phyloP scores from a whole-genome alignment of 37 sponge, comb jelly and placozoan species.

The Ianthella basta region DNA sequence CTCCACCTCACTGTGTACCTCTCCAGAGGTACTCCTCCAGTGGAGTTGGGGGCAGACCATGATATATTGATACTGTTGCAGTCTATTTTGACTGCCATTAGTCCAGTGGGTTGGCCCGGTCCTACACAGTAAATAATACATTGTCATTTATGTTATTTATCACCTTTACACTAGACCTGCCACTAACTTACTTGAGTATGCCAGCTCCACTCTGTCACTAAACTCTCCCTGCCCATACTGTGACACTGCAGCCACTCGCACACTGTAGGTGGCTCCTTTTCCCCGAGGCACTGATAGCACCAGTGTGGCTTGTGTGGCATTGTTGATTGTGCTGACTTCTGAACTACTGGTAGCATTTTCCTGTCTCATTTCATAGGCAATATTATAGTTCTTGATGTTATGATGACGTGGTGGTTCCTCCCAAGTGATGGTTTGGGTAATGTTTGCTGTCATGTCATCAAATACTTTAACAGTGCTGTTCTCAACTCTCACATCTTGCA shows the following conservation, averaged over 20 bases:
- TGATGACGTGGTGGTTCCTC: not conserved
- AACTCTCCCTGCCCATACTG: too few species aligned
- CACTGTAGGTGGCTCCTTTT: too few species aligned
- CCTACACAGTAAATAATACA: too few species aligned
- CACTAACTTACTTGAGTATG: too few species aligned
- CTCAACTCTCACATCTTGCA: not conserved
- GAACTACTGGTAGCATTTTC: not conserved
- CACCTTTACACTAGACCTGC: too few species aligned
- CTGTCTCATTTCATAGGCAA: not conserved
- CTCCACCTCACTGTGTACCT: conserved; percentile 2
- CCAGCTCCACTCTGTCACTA: too few species aligned
- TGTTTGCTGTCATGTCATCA: not conserved
- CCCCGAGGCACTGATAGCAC: too few species aligned
- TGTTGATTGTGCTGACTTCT: not conserved
- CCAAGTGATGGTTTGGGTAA: not conserved
- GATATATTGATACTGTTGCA: not conserved
- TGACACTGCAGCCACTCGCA: too few species aligned
- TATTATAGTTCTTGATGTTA: not conserved
- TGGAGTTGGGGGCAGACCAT: conserved; percentile 8
- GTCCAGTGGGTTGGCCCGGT: too few species aligned
- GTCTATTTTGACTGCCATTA: not conserved
- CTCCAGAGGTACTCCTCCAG: conserved; percentile 20
- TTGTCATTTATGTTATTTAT: too few species aligned
- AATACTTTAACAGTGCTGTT: not conserved
- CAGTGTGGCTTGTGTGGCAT: too few species aligned